Percentiles rank a stretch among this genome's conserved stretches.
These are phyloP conservation scores for Trididemnum miniatum DNA, from an alignment of 23 tunicate species.

Conservation along the genomic window DNA sequence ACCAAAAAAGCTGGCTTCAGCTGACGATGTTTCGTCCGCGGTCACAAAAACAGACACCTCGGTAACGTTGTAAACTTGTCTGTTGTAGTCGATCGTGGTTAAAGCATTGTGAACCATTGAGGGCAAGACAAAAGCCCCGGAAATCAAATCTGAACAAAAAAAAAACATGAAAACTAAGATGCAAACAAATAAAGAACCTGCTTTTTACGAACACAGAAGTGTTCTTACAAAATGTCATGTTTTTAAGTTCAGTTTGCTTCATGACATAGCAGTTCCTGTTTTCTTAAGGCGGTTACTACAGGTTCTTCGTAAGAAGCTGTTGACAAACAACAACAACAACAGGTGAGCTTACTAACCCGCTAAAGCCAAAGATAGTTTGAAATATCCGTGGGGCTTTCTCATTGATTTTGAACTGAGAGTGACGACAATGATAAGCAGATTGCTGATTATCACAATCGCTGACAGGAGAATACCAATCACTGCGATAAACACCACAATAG, in stretches of 20 bases:
- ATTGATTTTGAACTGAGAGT: slow-evolving; percentile 42
- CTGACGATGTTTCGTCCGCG: background rate
- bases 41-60: background rate
- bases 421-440: slow-evolving; percentile 62
- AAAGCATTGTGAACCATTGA: slow-evolving; percentile 37
- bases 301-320: no score
- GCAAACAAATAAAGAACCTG: no score
- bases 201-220: no score
- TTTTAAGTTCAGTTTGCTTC: no score
- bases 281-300: no score
- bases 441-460: slow-evolving; percentile 45
- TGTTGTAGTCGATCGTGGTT: slow-evolving; percentile 24
- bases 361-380: slow-evolving; percentile 80
- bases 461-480: slow-evolving; percentile 41
- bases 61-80: background rate
- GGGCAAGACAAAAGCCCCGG: slow-evolving; percentile 34
- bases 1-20: slow-evolving; percentile 47
- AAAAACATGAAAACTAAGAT: no score
- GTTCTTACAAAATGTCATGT: no score
- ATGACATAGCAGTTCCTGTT: no score
- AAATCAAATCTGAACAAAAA: slow-evolving; percentile 31
- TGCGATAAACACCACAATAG: slow-evolving; percentile 30
- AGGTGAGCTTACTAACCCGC: no score
- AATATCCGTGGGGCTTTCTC: slow-evolving; percentile 82
- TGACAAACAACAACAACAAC: no score